These are phyloP conservation scores for Typhlichthys subterraneus DNA, from an alignment of 2,797 vertebrate species.

Conservation along the genomic window DNA sequence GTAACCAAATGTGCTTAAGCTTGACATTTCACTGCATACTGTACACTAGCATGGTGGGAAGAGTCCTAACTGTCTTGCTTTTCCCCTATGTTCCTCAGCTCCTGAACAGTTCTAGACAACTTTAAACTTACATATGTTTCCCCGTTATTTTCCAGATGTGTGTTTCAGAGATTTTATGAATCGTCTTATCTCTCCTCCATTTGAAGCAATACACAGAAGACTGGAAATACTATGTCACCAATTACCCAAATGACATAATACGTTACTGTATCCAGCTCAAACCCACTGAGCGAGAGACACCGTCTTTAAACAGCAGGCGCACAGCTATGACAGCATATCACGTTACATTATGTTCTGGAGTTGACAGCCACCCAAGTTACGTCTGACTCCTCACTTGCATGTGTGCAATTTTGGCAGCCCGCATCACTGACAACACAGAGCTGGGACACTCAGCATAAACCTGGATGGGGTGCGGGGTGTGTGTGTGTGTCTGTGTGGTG, in stretches of 20 bases:
- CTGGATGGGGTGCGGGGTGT: not conserved
- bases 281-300: slow-evolving; percentile 11
- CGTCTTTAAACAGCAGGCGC: slow-evolving; percentile 5
- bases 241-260: slow-evolving; percentile 13
- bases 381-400: slow-evolving; percentile 2
- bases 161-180: no score
- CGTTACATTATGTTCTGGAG: slow-evolving; percentile 1
- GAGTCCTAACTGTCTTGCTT: no score
- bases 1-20: no score
- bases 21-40: no score
- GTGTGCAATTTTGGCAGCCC: slow-evolving; percentile 20
- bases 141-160: no score
- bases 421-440: slow-evolving; percentile 12
- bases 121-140: no score
- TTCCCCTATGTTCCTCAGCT: no score
- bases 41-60: no score
- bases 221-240: not conserved
- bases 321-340: slow-evolving; percentile 17
- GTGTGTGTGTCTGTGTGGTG: slow-evolving; percentile 2
- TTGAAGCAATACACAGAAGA: no score
- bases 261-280: slow-evolving; percentile 20
- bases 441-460: not conserved
- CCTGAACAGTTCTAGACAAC: no score
- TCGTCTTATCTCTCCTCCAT: no score
- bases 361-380: slow-evolving; percentile 25